Evolutionary conservation across 2,113 vertebrate species (phyloP), one percentile per base, ranked within the genome.

Genomic region (Sapajus apella): DNA sequence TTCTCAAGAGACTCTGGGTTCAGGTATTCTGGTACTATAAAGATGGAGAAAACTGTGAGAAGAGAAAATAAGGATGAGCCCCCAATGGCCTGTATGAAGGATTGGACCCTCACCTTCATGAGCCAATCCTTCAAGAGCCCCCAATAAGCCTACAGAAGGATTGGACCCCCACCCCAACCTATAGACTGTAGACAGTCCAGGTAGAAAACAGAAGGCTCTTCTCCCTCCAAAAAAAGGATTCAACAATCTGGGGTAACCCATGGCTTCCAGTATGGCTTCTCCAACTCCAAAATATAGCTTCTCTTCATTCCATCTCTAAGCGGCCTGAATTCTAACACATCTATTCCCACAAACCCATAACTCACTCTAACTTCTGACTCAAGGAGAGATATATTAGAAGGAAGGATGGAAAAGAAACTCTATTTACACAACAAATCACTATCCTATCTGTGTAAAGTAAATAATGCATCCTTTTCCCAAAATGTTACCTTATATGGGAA

Each of bases 181-280:
- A 14, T 2, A 81, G 35, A n/a, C 0, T n/a, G 12, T 0, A 56
- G 70, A 35, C 17, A 45, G 52, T 16, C 14, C 17, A 52, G 5
- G 35, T 17, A 20, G 89, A 85, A 86, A 55, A 3, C 40, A 37
- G 47, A 56, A 85, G 47, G 64, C 9, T 86, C n/a, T 61, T 47
- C 25, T 3, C 18, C 66, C 5, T 23, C 70, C 73, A 72, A 61
- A 83, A 58, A 47, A 45, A 52, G 25, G 6, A 55, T 61, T n/a
- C 8, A 61, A 43, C 20, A 32, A 47, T 17, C 17, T 17, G 13
- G 82, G 55, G 55, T 75, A 64, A 58, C 5, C 47, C 1, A n/a
- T 18, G 32, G 11, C 23, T 87, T 72, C 37, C 12, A 27, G 21
- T 25, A 12, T 23, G 52, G 66, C 73, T 76, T n/a, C 82, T 40